A percentile compares a stretch with the other conserved stretches of the same genome.
Evolutionary conservation across 2,888 invertebrate genomes (phyloP).

Genomic region (Physocephala rufipes): DNA sequence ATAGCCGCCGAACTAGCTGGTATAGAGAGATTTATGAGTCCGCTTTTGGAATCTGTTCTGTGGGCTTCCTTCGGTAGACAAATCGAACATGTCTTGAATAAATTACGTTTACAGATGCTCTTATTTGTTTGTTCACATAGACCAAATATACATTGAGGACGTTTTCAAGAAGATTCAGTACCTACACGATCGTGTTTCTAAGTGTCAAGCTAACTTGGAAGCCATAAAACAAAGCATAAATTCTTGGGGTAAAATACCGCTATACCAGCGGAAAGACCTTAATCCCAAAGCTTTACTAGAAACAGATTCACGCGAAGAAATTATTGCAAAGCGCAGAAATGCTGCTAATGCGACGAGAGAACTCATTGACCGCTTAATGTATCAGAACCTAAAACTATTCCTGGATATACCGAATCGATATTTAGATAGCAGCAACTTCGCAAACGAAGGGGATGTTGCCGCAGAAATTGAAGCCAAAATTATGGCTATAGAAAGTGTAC

Average conservation of each 20-base stretch:
- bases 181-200: conserved; percentile 74
- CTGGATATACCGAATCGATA: conserved; percentile 68
- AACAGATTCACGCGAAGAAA: conserved; percentile 58
- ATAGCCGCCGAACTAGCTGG: conserved; percentile 78
- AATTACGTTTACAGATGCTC: background rate
- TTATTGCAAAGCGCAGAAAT: conserved; percentile 55
- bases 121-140: conserved; percentile 62
- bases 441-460: conserved; percentile 38
- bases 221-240: conserved; percentile 70
- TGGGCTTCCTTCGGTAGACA: conserved; percentile 51
- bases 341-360: conserved; percentile 68
- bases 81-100: background rate
- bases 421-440: conserved; percentile 45
- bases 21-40: conserved; percentile 77
- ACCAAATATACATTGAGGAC: conserved; percentile 75
- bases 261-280: conserved; percentile 78
- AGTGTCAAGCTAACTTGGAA: conserved; percentile 74
- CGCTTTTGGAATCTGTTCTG: conserved; percentile 68
- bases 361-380: conserved; percentile 70
- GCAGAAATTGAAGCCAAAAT: conserved; percentile 19
- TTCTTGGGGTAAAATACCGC: conserved; percentile 77
- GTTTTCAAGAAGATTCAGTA: conserved; percentile 76
- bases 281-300: conserved; percentile 70
- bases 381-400: conserved; percentile 75
- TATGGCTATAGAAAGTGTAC: conserved; percentile 50